Evolutionary conservation across 1,140 invertebrate species (phyloP), one percentile per base, ranked within the genome.

Genomic region (Eumeta japonica): DNA sequence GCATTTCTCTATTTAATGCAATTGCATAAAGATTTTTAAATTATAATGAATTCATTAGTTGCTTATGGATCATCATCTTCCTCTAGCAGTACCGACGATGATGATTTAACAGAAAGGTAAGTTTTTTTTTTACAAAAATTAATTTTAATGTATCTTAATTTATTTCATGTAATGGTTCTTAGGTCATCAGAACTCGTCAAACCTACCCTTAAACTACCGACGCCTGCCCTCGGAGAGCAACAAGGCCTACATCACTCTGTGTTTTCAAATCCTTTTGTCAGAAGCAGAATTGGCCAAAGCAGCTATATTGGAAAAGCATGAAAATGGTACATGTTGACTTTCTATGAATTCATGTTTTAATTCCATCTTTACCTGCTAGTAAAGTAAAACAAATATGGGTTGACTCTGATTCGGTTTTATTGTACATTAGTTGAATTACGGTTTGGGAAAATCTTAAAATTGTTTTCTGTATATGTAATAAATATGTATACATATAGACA

Each of bases 241-340:
- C 62, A 44, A 30, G 48, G 3, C 45, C 47, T 62, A 39, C 65
- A 65, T 46, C 73, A 62, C 16, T 77, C 75, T 18, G 91, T 95
- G 2, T 96, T 95, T 67, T 83, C 81, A 15, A 96, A 94, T 80
- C 90, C 90, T 10, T 96, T 90, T 65, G 80, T 85, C n/a, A 76
- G 84, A 89, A 61, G 91, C 87, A n/a, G 92, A 94, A 61, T 81
- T 85, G 54, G 88, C 88, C 3, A 90, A 94, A 60, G 84, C 86
- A 38, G 88, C 89, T 2, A 86, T 92, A 34, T 70, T 95, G 9
- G 90, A 96, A 57, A 93, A 92, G 54, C 93, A 96, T 67, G 0
- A 94, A 94, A 81, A 92, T 96, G 89, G 88, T 86, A 58, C 62
- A 76, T 68, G 72, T 73, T 70, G 65, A 80, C 78, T 50, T 65